phyloP scores from a whole-genome alignment of 2,888 invertebrate species.

The Salpingus planirostris region DNA sequence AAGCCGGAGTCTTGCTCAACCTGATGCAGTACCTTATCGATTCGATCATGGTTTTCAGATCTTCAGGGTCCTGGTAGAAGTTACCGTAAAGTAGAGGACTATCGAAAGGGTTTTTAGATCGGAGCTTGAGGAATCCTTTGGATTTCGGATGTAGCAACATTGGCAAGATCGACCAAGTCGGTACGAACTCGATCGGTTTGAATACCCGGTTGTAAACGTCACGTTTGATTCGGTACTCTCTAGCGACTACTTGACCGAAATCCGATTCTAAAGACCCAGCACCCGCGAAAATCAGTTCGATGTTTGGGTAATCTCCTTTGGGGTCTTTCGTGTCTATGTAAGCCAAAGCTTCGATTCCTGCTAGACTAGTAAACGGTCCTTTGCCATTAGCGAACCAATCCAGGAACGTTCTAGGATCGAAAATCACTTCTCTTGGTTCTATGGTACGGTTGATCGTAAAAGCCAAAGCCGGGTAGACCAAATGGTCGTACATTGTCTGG shows the following conservation, averaged over 20 bases:
- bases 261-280: slow-evolving; percentile 52
- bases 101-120: slow-evolving; percentile 46
- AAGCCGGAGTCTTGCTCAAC: slow-evolving; percentile 41
- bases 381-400: slow-evolving; percentile 40
- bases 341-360: slow-evolving; percentile 48
- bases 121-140: slow-evolving; percentile 44
- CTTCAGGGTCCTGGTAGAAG: slow-evolving; percentile 43
- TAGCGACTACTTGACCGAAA: slow-evolving; percentile 35
- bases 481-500: slow-evolving; percentile 57
- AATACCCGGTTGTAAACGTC: slow-evolving; percentile 25
- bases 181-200: slow-evolving; percentile 41
- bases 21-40: slow-evolving; percentile 45
- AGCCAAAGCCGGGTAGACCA: slow-evolving; percentile 50
- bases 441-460: slow-evolving; percentile 46
- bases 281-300: slow-evolving; percentile 53
- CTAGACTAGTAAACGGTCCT: slow-evolving; percentile 48
- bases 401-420: slow-evolving; percentile 28
- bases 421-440: slow-evolving; percentile 8
- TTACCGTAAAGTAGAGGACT: slow-evolving; percentile 54
- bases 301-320: slow-evolving; percentile 49
- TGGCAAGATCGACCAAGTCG: slow-evolving; percentile 44
- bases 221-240: slow-evolving; percentile 11
- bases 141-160: slow-evolving; percentile 51
- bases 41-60: slow-evolving; percentile 42
- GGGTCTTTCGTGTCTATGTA: slow-evolving; percentile 47